phyloP scores from a whole-genome alignment of 2,888 invertebrate genomes.

The Drosophila anceps region DNA sequence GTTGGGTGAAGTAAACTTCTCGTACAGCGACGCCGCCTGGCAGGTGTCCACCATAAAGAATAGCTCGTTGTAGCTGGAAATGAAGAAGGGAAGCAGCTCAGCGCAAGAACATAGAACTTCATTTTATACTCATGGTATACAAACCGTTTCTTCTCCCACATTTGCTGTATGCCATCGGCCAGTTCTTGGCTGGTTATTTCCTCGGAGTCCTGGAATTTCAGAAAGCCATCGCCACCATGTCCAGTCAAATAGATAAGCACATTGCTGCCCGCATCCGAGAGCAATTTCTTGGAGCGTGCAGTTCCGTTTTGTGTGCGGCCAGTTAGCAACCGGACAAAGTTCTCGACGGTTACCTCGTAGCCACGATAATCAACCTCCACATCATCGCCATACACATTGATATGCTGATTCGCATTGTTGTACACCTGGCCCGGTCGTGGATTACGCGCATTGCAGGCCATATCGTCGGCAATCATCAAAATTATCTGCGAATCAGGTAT shows the following conservation, averaged over 20 bases:
- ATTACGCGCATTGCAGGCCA: slow-evolving; percentile 99
- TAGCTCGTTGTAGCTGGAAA: slow-evolving; percentile 96
- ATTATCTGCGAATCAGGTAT: slow-evolving; percentile 99
- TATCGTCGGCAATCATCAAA: slow-evolving; percentile 99
- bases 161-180: slow-evolving; percentile 99
- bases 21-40: slow-evolving; percentile 99
- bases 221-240: slow-evolving; percentile 99
- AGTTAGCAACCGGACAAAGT: slow-evolving; percentile 97
- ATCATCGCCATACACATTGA: slow-evolving; percentile 99
- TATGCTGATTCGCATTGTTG: slow-evolving; percentile 98
- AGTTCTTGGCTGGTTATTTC: slow-evolving; percentile 99
- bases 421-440: slow-evolving; percentile 99
- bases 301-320: slow-evolving; percentile 96
- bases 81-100: neutral
- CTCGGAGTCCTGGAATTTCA: slow-evolving; percentile 99
- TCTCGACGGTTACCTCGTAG: slow-evolving; percentile 98
- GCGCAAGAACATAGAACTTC: neutral
- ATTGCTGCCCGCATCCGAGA: slow-evolving; percentile 98
- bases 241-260: slow-evolving; percentile 97
- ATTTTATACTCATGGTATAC: neutral
- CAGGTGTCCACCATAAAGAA: slow-evolving; percentile 99
- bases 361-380: slow-evolving; percentile 99
- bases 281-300: slow-evolving; percentile 96
- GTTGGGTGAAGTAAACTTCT: slow-evolving; percentile 98
- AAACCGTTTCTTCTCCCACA: slow-evolving; percentile 99